Percentiles rank a stretch among this genome's conserved stretches.
These are phyloP conservation scores for Samia ricini DNA, from an alignment of 1,140 invertebrate genomes.

Conservation along the genomic window DNA sequence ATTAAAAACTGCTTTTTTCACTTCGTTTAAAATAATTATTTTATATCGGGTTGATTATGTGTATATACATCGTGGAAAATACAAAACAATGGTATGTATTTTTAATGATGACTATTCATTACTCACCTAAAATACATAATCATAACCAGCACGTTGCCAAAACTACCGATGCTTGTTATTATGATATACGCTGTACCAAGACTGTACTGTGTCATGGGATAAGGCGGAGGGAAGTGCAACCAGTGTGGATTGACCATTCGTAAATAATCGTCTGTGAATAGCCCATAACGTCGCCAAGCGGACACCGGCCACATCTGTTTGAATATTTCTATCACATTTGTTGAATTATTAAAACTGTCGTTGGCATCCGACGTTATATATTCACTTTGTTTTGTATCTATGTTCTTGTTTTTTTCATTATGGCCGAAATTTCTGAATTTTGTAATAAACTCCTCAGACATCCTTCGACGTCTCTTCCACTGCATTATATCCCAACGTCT, in stretches of 20 bases:
- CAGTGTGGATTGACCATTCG: slow-evolving; percentile 81
- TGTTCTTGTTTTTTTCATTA: neutral
- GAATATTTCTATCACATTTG: slow-evolving; percentile 35
- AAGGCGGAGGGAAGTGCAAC: slow-evolving; percentile 80
- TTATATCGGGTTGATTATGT: too few relatives aligned
- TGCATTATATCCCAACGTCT: slow-evolving; percentile 44
- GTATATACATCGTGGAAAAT: too few relatives aligned
- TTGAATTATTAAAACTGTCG: neutral
- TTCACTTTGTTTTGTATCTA: neutral
- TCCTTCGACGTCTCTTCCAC: slow-evolving; percentile 61
- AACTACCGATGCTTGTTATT: slow-evolving; percentile 79
- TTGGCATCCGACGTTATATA: neutral
- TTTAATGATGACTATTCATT: neutral
- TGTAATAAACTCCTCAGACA: slow-evolving; percentile 15
- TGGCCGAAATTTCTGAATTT: slow-evolving; percentile 18
- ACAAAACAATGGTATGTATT: neutral
- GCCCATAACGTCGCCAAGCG: slow-evolving; percentile 72
- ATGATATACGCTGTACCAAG: slow-evolving; percentile 79
- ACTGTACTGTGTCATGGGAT: slow-evolving; percentile 74
- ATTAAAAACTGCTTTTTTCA: too few relatives aligned
- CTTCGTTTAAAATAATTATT: too few relatives aligned
- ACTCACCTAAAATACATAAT: slow-evolving; percentile 80
- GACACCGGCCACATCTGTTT: slow-evolving; percentile 70
- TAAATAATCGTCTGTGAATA: slow-evolving; percentile 79
- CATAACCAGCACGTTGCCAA: slow-evolving; percentile 82